phyloP scores from a whole-genome alignment of 2,797 vertebrate genomes.

The Sphenopsis melanotis region DNA sequence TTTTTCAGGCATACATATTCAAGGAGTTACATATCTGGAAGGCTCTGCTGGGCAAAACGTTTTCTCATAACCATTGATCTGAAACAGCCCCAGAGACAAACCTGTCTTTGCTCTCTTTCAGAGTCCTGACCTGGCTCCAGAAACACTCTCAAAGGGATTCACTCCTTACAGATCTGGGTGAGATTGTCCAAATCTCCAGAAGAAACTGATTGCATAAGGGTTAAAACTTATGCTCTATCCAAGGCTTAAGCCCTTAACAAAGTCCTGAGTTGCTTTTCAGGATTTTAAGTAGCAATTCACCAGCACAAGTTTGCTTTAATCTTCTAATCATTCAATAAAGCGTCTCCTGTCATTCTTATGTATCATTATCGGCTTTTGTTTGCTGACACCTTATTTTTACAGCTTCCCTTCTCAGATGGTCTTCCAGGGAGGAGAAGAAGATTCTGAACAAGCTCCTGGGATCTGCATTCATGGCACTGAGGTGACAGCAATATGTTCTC shows the following conservation, averaged over 20 bases:
- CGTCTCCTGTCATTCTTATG: neutral
- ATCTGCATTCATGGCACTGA: neutral
- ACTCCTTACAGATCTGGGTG: neutral
- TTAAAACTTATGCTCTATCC: neutral
- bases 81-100: neutral
- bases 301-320: neutral
- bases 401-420: neutral
- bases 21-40: neutral
- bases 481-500: neutral
- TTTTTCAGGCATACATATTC: neutral
- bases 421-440: neutral
- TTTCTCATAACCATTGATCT: neutral
- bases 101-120: neutral
- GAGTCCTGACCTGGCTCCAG: neutral
- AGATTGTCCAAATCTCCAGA: neutral
- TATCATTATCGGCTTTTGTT: neutral
- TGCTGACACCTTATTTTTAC: neutral
- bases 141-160: neutral
- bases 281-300: neutral
- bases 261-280: neutral
- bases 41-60: accelerated
- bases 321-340: neutral
- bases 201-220: neutral
- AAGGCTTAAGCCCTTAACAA: neutral
- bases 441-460: neutral